Base-by-base conservation (phyloP, 2,113 vertebrate species). In the Bubo scandiacus region DNA sequence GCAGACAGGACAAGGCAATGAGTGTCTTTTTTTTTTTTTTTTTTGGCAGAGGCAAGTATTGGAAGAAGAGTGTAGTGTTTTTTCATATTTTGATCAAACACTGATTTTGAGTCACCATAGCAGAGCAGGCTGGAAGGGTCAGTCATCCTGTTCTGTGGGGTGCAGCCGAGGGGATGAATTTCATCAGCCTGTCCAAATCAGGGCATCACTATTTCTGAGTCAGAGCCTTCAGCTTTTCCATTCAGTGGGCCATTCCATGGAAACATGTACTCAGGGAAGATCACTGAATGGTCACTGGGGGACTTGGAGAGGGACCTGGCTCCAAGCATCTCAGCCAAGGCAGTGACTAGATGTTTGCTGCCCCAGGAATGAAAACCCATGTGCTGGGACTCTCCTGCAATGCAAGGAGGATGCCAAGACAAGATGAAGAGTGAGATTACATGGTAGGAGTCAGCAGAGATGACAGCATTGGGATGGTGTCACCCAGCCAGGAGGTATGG, bases 161-260 rank as follows among this genome's bases (percentile, higher is more conserved):
- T 63, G 25, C 0, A 3, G 65, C 75, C 0, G 0, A 47, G 11
- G 40, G 58, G 51, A 13, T n/a, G 58, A 51, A 88, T 84, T 91
- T 80, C 68, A 42, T 61, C 84, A 91, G 59, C 22, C 19, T 55
- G 43, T 63, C 58, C 84, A 72, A 58, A 78, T 54, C 54, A 63
- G 38, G 55, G 61, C 55, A 89, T 61, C 8, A 2, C 40, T 59
- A 12, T 43, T 81, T 89, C 85, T 54, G 59, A 95, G 75, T 73
- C 77, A 89, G 43, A 74, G 43, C 49, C n/a, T 91, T 54, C 32
- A 38, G 29, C 42, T 87, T 57, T 83, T 75, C 82, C 11, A 19
- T 19, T 66, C 36, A 75, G 73, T 1, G 3, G 57, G 57, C 45
- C 1, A 0, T 30, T 15, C 54, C 3, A 2, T 58, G 70, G 57